Evolutionary conservation across 2,113 vertebrate species (phyloP), one percentile per base, ranked within the genome.

Genomic region (Tretioscincus oriximinensis): DNA sequence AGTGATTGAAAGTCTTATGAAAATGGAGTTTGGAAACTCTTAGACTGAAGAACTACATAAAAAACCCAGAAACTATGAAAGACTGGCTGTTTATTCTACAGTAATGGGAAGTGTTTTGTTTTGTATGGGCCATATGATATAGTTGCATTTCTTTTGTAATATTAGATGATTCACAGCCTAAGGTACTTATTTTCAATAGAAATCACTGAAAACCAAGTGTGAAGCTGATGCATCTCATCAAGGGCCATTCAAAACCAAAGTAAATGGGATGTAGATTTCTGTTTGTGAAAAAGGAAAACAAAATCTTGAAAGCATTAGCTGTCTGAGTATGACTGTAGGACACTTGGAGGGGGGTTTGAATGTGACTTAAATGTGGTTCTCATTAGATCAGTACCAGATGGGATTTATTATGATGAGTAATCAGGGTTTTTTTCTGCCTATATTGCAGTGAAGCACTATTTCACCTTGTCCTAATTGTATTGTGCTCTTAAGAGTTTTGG

Each of bases 291-390:
- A 66, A 65, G 18, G 2, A 84, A 26, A 35, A 68, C 65, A 51
- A 68, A 77, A 80, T 10, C 80, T 75, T 45, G 2, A 45, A 47
- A 86, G 88, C 85, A n/a, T 20, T 60, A 2, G 86, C 9, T 14
- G 20, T 69, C 81, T 88, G 31, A 71, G 24, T 84, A 29, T 41
- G 58, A 41, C 26, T 76, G 47, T 49, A 31, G 66, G 31, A 4
- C 83, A 83, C 63, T 81, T 1, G 5, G 3, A 24, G 0, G 10
- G 3, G 5, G 6, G 35, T 41, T 41, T 41, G 24, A 68, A 31
- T 8, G 24, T 28, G 18, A 2, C 1, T 76, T 4, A 31, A 85
- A 9, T 26, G 49, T 61, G 45, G 21, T 85, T 90, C 61, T 86
- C 78, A 82, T 61, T 26, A 82, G 73, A 54, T 86, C n/a, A 61